Evolutionary conservation across 1,140 invertebrate genomes (phyloP), one percentile per base, ranked within the genome.

Genomic region (Limonius californicus): DNA sequence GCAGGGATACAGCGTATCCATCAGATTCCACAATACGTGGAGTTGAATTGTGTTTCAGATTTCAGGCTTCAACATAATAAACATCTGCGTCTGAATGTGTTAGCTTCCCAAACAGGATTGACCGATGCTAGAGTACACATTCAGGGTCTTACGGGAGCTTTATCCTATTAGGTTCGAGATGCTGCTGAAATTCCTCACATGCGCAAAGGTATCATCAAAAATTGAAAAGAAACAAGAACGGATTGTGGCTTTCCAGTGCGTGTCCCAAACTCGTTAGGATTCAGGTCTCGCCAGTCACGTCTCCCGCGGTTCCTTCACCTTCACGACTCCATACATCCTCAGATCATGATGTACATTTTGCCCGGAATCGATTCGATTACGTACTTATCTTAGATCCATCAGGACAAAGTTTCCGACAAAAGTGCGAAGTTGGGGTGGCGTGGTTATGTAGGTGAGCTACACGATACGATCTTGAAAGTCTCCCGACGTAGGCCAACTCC

Each of bases 191-290:
- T 53, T 50, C 59, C 42, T 47, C 42, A 56, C 54, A 55, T 61
- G 59, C 61, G 59, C 63, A 21, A 60, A 45, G 60, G 54, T 62
- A 61, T 67, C 62, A 67, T 67, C 62, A 65, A 67, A 67, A 67
- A 67, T 67, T 67, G 63, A 67, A 67, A 67, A 62, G 56, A 67
- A 65, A 61, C 63, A 67, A 64, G 59, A 67, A 67, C 63, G 63
- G 63, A 67, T 67, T 65, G 56, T 45, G 60, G 32, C 57, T 55
- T 30, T 50, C 14, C 45, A 50, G 45, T 50, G 45, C 45, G 45
- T 50, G 45, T 61, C 55, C 43, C 39, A 30, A 23, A 21, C n/a
- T 62, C 59, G 56, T 65, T 65, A 59, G 57, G 53, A 65, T 65
- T 65, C 64, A 65, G 57, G 59, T 57, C 59, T 42, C 54, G 60